Conservation (phyloP, 2,113 vertebrate genomes). For the Sturnira hondurensis region DNA sequence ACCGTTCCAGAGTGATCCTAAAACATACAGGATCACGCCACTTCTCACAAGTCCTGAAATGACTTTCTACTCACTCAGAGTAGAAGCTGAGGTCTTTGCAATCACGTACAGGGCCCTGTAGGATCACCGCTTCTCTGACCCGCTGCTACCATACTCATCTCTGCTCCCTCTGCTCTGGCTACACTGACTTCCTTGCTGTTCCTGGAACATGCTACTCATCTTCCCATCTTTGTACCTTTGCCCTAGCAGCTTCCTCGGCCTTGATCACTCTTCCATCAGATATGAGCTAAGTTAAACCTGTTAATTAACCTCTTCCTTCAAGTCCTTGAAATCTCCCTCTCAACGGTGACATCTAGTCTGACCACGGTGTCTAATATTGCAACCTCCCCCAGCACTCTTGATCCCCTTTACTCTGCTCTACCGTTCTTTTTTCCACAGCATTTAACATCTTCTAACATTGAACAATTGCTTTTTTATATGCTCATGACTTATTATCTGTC, state of each 20-base stretch:
- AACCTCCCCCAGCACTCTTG: background rate
- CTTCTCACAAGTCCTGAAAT: background rate
- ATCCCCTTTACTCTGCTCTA: background rate
- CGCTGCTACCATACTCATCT: background rate
- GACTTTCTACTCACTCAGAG: background rate
- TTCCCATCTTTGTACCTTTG: background rate
- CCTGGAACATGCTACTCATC: background rate
- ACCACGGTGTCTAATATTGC: background rate
- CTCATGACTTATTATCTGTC: background rate
- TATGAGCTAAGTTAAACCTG: background rate
- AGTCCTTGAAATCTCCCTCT: background rate
- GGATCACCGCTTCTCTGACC: background rate
- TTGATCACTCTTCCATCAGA: background rate
- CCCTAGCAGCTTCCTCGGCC: background rate
- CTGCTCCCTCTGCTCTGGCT: background rate
- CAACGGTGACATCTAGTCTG: background rate
- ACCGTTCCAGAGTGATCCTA: background rate
- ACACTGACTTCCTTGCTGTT: background rate
- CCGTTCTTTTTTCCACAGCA: background rate
- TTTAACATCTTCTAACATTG: background rate
- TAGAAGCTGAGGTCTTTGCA: background rate
- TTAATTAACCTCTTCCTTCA: background rate
- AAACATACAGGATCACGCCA: background rate
- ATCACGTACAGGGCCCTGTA: fast-evolving
- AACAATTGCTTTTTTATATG: background rate